Percentiles rank a stretch among this genome's conserved stretches.
Conservation (phyloP, 2,888 invertebrate species). For the Dorcus parallelipipedus region DNA sequence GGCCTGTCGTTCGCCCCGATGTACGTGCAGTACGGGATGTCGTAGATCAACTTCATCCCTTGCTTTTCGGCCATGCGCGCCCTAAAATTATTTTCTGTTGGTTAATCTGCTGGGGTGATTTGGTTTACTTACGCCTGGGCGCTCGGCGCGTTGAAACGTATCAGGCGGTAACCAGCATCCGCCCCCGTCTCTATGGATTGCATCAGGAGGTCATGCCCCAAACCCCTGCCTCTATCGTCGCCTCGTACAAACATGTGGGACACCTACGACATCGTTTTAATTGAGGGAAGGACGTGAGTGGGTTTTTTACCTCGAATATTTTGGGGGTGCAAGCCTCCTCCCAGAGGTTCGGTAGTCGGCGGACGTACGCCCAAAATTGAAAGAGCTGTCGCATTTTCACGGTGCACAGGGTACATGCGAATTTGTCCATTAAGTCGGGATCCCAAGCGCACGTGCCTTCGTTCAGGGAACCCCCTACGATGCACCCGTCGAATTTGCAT, state of each 20-base stretch:
- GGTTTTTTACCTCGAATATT: slow-evolving; percentile 51
- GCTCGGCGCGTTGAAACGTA: slow-evolving; percentile 51
- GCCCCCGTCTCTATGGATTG: slow-evolving; percentile 46
- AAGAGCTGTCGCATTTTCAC: slow-evolving; percentile 49
- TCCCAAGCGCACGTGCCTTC: slow-evolving; percentile 54
- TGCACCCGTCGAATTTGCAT: slow-evolving; percentile 44
- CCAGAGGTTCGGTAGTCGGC: slow-evolving; percentile 50
- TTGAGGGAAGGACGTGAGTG: neutral
- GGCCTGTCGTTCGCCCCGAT: slow-evolving; percentile 50
- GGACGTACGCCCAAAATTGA: slow-evolving; percentile 54
- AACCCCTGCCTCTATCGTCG: slow-evolving; percentile 52
- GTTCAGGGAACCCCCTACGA: slow-evolving; percentile 52
- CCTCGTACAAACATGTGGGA: slow-evolving; percentile 51
- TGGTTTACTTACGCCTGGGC: slow-evolving; percentile 48
- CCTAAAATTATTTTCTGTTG: slow-evolving; percentile 36
- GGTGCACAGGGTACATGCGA: slow-evolving; percentile 50
- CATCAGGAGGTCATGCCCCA: slow-evolving; percentile 48
- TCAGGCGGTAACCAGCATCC: slow-evolving; percentile 50
- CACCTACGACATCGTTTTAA: slow-evolving; percentile 41
- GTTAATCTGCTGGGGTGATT: neutral
- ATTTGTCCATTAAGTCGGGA: slow-evolving; percentile 52
- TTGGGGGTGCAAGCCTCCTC: slow-evolving; percentile 13
- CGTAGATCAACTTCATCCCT: slow-evolving; percentile 52
- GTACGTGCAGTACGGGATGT: slow-evolving; percentile 54
- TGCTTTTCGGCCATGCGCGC: slow-evolving; percentile 51